Base-by-base conservation (phyloP, 2,797 vertebrate genomes). In the Molossus molossus region DNA sequence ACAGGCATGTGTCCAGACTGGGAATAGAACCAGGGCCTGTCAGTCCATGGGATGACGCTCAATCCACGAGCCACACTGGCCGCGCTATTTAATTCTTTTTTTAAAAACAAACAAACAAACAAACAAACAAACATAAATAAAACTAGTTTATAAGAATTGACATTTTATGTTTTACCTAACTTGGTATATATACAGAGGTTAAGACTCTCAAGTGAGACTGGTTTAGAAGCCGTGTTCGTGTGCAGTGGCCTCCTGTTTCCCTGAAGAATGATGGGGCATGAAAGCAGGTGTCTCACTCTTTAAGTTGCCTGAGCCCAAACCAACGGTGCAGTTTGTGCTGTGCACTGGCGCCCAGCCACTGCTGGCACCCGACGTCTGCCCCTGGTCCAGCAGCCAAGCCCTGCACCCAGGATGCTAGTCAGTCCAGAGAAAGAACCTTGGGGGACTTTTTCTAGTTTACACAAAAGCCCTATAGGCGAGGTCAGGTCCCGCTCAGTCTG, bases 111-210 rank as follows among this genome's bases (percentile, higher is more conserved):
- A 6, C 40, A 45, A 45, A 33, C 33, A 45, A 45, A 6, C 40
- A 45, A 45, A 33, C 33, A 45, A 45, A 6, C 40, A 45, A 45
- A 45, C 40, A 45, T 45, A 45, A 45, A 64, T 50, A 55, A 60
- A 89, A 60, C 8, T 33, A 48, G 37, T 67, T 9, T 60, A n/a
- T 77, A 62, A 85, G 50, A 76, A 45, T 72, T 82, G 37, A 40
- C 60, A 83, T 86, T 91, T 79, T 29, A 14, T 64, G 50, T 93
- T 83, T 94, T 48, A 60, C 45, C 9, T 75, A 80, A 80, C 18
- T 94, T 83, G 1, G 20, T 90, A 14, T 50, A 86, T 90, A 14
- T 50, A 83, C 6, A 45, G 45, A 94, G 45, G n/a, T 70, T 91
- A 88, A 57, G 55, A 64, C 15, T 73, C 18, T 80, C 21, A 80